phyloP scores from a whole-genome alignment of 2,888 invertebrate genomes.

The Tipula unca region DNA sequence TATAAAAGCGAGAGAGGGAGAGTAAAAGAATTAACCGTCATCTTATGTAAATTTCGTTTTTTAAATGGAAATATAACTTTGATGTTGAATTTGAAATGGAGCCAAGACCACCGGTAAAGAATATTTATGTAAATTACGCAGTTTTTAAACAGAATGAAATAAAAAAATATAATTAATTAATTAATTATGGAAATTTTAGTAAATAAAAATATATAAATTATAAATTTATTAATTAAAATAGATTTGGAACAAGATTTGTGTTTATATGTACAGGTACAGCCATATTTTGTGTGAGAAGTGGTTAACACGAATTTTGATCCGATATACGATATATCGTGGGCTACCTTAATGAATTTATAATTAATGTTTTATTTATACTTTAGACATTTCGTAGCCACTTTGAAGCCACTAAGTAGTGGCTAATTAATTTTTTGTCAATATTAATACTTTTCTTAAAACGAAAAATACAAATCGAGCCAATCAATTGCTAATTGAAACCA shows the following conservation, averaged over 20 bases:
- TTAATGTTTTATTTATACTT: background rate
- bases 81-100: background rate
- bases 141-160: background rate
- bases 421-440: no score
- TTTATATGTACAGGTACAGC: background rate
- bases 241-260: background rate
- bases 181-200: background rate
- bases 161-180: constrained; percentile 8
- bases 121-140: background rate
- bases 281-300: background rate
- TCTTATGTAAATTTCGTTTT: background rate
- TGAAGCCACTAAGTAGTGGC: no score
- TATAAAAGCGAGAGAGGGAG: background rate
- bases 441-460: no score
- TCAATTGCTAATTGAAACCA: no score
- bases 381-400: no score
- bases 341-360: background rate
- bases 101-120: background rate
- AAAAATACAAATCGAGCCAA: no score
- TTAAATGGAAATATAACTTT: background rate
- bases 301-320: background rate
- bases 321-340: background rate
- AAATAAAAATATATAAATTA: background rate
- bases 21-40: background rate
- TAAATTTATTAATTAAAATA: background rate